A percentile compares a stretch with the other conserved stretches of the same genome.
These are phyloP conservation scores for Drosophila quadrilineata DNA, from an alignment of 1,140 invertebrate genomes.

Conservation along the genomic window DNA sequence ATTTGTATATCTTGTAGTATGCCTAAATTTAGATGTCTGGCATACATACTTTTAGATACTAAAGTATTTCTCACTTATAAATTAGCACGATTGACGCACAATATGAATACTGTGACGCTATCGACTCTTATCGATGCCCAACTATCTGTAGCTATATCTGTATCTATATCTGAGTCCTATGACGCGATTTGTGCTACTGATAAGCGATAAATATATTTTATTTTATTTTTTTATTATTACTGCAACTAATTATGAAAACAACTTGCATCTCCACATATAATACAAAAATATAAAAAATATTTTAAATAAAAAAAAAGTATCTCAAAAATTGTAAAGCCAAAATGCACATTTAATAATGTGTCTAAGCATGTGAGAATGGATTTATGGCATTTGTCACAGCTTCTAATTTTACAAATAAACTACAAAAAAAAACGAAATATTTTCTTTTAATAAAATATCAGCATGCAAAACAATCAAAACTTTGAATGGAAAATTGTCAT, in stretches of 20 bases:
- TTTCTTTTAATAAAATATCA: neutral
- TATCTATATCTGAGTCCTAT: slow-evolving; percentile 8
- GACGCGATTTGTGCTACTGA: slow-evolving; percentile 16
- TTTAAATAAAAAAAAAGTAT: too few species aligned
- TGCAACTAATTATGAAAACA: too few species aligned
- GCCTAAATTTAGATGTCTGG: slow-evolving; percentile 33
- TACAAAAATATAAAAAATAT: too few species aligned
- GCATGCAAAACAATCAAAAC: too few species aligned
- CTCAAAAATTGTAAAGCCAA: too few species aligned
- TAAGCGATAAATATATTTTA: slow-evolving; percentile 34
- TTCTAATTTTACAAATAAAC: slow-evolving; percentile 15
- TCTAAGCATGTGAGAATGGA: neutral
- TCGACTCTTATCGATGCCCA: slow-evolving; percentile 28
- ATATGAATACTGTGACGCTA: slow-evolving; percentile 35
- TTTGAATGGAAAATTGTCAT: too few species aligned
- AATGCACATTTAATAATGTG: too few species aligned
- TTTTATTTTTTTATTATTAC: slow-evolving; percentile 8
- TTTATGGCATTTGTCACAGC: slow-evolving; percentile 20
- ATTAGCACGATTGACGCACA: slow-evolving; percentile 67
- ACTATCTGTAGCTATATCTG: slow-evolving; percentile 8
- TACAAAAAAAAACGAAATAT: neutral
- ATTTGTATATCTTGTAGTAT: slow-evolving; percentile 57
- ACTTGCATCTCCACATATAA: too few species aligned
- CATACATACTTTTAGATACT: slow-evolving; percentile 28
- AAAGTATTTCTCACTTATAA: slow-evolving; percentile 17